Base-by-base conservation (phyloP, 2,797 vertebrate genomes). In the Astyanax mexicanus region DNA sequence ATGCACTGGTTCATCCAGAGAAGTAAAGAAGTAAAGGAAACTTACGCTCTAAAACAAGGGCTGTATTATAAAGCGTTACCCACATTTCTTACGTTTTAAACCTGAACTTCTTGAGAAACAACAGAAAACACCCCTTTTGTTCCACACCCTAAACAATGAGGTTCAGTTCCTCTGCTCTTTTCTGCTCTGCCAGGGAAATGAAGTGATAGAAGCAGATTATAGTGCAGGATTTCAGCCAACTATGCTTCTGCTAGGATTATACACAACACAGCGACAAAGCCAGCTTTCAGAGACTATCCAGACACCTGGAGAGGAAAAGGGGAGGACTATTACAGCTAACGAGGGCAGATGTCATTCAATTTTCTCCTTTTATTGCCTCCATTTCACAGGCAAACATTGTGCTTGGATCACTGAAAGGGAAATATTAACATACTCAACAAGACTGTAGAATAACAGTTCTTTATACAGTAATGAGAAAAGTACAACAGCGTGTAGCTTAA, bases 181-280 rank as follows among this genome's bases (percentile, higher is more conserved):
- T 55, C 62, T 25, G 13, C 38, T 66, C 64, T 68, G 49, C 72
- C 54, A 45, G 29, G n/a, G 61, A 40, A 75, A 74, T 61, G 32
- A 21, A 45, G 58, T 51, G 44, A 72, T 60, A 71, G 61, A 74
- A 54, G 40, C 64, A 58, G 65, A 73, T 75, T 67, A 75, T 35
- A 62, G 55, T 37, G 54, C 25, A 37, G 66, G 71, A 49, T 38
- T 58, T 60, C 69, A n/a, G 70, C 57, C 68, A 72, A 69, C 35
- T 55, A 35, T 27, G 27, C 58, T 68, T 47, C 42, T 80, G 71
- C 62, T 78, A 45, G 72, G 65, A 76, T 82, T 76, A 81, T 37
- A 74, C 61, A 58, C 32, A 32, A 42, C 66, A 64, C 67, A 54
- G 67, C 10, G 74, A 62, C 62, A 67, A 47, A 65, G 67, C 32